Evolutionary conservation across 2,797 vertebrate genomes (phyloP).

Genomic region (Clarias pachynema): DNA sequence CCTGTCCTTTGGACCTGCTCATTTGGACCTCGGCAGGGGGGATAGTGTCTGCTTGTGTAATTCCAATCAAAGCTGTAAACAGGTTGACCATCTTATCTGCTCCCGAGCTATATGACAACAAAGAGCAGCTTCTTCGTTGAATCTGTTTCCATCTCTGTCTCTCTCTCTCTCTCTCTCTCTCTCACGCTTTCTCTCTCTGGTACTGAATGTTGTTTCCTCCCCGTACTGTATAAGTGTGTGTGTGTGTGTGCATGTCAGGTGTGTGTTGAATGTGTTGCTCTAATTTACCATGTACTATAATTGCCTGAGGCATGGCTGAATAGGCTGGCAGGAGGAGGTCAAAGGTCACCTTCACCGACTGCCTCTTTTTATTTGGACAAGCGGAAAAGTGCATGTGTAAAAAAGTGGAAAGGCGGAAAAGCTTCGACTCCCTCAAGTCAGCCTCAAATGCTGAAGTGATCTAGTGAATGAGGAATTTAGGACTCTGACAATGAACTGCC

Average conservation of each 20-base stretch:
- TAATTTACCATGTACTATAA: conserved; percentile 43
- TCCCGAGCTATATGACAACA: conserved; percentile 69
- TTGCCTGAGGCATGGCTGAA: conserved; percentile 31
- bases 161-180: conserved; percentile 33
- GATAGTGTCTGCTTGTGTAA: conserved; percentile 63
- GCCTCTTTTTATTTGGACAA: conserved; percentile 41
- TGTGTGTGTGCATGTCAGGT: conserved; percentile 13
- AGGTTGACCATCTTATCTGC: conserved; percentile 63
- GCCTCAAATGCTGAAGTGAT: background rate
- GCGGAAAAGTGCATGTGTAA: conserved; percentile 13
- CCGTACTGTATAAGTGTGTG: background rate
- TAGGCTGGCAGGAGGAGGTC: conserved; percentile 25
- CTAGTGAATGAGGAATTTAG: conserved; percentile 11
- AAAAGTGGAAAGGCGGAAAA: conserved; percentile 21
- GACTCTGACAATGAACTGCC: background rate
- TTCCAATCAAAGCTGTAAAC: conserved; percentile 71
- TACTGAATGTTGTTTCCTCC: background rate
- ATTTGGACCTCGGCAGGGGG: conserved; percentile 74
- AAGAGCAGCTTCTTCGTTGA: conserved; percentile 55
- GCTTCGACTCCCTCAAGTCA: conserved; percentile 3
- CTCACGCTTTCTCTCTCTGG: background rate
- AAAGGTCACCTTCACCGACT: conserved; percentile 40
- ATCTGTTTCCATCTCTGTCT: conserved; percentile 36
- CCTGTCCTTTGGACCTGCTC: conserved; percentile 76
- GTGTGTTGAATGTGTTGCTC: conserved; percentile 26